Evolutionary conservation across 2,113 vertebrate genomes (phyloP), one percentile per base, ranked within the genome.

Genomic region (Craseonycteris thonglongyai): DNA sequence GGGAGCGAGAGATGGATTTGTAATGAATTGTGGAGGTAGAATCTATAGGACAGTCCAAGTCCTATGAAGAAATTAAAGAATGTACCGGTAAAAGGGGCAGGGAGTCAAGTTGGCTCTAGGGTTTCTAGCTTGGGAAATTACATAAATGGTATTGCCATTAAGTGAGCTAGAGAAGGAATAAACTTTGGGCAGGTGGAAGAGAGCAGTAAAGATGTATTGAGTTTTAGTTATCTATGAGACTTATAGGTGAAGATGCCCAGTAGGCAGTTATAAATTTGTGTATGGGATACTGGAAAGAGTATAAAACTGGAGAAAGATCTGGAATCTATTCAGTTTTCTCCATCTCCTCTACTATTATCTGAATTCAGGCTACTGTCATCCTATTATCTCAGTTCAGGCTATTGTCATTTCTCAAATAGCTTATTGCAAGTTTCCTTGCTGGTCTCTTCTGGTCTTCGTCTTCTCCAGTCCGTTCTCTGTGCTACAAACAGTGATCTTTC

Each of bases 361-460:
- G 69, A 91, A 61, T 86, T 91, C 42, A 81, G 16, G n/a, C 63
- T 78, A 49, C 26, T 83, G 28, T 88, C 24, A 65, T 84, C 33
- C 19, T 21, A 56, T 56, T 56, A 56, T 56, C 54, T 68, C 69
- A 88, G 71, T 82, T 93, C 47, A 87, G 9, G 28, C 72, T 79
- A 47, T 12, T 84, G 26, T 91, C 14, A 63, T 79, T 40, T 94
- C 7, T 85, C 15, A 65, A 38, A 14, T 91, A 68, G 33, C 30
- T 93, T 88, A 88, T 63, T 93, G 15, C 30, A 76, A 35, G 4
- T 83, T 90, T 91, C 59, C 59, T 94, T 16, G 65, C 42, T 93
- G 35, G 18, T 69, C 30, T 86, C 30, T 54, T 68, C 40, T 90
- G 71, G 33, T 78, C 56, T 96, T 94, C 22, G 33, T 74, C 13